Evolutionary conservation across 2,113 vertebrate genomes (phyloP).

Genomic region (Pandion haliaetus): DNA sequence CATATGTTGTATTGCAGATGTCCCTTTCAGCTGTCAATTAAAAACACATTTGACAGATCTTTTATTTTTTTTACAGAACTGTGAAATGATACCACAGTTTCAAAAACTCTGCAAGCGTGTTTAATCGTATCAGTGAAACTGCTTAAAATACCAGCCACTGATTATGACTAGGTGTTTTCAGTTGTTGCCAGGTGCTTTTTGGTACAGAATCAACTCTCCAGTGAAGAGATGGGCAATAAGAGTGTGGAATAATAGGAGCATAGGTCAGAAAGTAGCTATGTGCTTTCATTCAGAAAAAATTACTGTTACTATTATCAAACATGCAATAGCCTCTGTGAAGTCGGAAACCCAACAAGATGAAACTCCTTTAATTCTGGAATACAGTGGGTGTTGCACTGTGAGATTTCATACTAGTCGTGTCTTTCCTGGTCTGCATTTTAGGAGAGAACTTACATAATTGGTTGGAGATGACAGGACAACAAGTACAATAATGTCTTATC

Average conservation of each 20-base stretch:
- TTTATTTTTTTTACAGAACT: background rate
- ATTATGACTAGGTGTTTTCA: background rate
- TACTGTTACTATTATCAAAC: background rate
- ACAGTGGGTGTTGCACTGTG: background rate
- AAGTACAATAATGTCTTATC: background rate
- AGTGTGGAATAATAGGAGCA: background rate
- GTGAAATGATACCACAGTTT: background rate
- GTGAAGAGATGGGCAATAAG: background rate
- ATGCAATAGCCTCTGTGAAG: background rate
- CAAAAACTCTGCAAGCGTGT: background rate
- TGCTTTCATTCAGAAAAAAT: slow-evolving; percentile 2
- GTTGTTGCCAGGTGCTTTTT: background rate
- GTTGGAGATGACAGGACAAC: background rate
- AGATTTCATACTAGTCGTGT: accelerated
- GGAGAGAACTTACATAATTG: background rate
- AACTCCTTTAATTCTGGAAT: background rate
- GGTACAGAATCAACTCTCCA: background rate
- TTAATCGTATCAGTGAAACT: background rate
- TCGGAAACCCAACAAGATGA: background rate
- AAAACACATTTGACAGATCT: background rate
- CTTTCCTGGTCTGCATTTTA: background rate
- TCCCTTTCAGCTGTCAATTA: slow-evolving; percentile 3
- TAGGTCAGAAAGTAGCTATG: background rate
- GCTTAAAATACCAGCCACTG: background rate
- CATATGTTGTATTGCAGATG: background rate